phyloP scores from a whole-genome alignment of 2,113 vertebrate species.

The Xiphorhynchus elegans region DNA sequence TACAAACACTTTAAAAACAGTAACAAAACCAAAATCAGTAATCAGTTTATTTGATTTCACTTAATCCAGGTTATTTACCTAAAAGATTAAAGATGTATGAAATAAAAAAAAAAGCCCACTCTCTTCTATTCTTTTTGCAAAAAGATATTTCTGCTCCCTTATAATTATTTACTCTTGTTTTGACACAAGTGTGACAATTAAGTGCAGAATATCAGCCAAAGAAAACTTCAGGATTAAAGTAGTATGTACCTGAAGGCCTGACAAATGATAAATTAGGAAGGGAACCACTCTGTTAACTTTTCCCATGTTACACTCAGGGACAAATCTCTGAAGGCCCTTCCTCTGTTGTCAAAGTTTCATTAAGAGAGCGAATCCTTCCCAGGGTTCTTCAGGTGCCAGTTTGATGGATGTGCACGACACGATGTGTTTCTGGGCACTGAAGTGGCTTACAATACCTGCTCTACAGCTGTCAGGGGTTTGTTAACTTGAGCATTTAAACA shows the following conservation, averaged over 20 bases:
- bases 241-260: neutral
- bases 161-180: neutral
- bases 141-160: neutral
- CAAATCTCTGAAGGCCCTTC: slow-evolving; percentile 19
- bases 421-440: neutral
- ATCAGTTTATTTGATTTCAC: neutral
- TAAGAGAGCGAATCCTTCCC: slow-evolving; percentile 12
- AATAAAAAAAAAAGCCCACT: neutral
- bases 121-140: neutral
- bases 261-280: slow-evolving; percentile 51
- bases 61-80: neutral
- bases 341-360: slow-evolving; percentile 36
- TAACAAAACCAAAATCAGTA: neutral
- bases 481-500: neutral
- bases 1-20: neutral
- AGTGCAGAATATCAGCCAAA: neutral
- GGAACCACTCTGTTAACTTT: slow-evolving; percentile 35
- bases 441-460: neutral
- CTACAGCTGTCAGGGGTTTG: neutral
- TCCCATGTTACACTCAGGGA: neutral
- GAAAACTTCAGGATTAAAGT: neutral
- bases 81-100: neutral
- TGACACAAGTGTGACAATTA: neutral
- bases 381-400: slow-evolving; percentile 33
- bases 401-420: slow-evolving; percentile 45